These are phyloP conservation scores for Choreutis nemorana DNA, from an alignment of 2,888 invertebrate genomes.

Conservation along the genomic window DNA sequence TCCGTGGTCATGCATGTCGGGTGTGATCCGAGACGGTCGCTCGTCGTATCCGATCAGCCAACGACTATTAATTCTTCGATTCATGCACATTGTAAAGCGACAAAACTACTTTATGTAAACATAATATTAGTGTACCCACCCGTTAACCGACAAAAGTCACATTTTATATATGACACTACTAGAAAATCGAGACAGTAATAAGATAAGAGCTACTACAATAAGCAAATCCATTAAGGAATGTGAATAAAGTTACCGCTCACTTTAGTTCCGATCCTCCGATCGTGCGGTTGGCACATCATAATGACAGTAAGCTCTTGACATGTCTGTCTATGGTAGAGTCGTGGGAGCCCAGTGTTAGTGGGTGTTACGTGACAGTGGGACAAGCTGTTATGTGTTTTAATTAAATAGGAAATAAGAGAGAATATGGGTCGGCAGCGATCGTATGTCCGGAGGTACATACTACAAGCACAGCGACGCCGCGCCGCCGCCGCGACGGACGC, in stretches of 20 bases:
- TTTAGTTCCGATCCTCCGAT: slow-evolving; percentile 46
- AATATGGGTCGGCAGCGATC: too few species aligned
- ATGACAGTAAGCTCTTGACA: slow-evolving; percentile 38
- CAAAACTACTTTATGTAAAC: slow-evolving; percentile 64
- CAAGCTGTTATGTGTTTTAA: slow-evolving; percentile 28
- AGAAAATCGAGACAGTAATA: slow-evolving; percentile 62
- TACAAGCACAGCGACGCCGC: too few species aligned
- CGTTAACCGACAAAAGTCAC: slow-evolving; percentile 49
- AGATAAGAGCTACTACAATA: slow-evolving; percentile 62
- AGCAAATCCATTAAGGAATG: slow-evolving; percentile 63
- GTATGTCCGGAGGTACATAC: too few species aligned
- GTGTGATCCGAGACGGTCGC: slow-evolving; percentile 34
- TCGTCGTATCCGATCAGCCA: slow-evolving; percentile 35
- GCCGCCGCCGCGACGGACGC: too few species aligned
- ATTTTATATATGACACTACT: slow-evolving; percentile 53
- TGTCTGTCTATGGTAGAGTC: slow-evolving; percentile 18
- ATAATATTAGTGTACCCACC: slow-evolving; percentile 65
- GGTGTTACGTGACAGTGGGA: slow-evolving; percentile 30
- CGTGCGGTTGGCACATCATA: slow-evolving; percentile 50
- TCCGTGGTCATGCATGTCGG: slow-evolving; percentile 46
- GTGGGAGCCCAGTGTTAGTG: slow-evolving; percentile 24
- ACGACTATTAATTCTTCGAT: slow-evolving; percentile 39
- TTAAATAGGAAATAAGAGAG: not conserved
- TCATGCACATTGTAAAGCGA: slow-evolving; percentile 63
- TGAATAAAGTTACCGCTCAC: slow-evolving; percentile 58